These are phyloP conservation scores for Spisula solida DNA, from an alignment of 2,888 invertebrate species.

Conservation along the genomic window DNA sequence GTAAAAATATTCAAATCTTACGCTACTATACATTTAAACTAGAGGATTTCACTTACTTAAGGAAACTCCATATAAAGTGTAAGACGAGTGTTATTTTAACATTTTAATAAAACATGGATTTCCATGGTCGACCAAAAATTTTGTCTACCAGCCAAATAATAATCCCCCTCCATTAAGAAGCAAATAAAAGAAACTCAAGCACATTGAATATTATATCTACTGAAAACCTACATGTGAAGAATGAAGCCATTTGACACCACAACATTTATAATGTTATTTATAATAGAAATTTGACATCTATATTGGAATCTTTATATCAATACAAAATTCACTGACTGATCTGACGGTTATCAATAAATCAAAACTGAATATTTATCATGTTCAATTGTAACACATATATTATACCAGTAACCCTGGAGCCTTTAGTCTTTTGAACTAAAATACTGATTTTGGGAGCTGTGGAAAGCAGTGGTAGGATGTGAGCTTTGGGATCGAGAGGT, in stretches of 20 bases:
- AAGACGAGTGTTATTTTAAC: neutral
- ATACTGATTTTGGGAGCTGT: too few species aligned
- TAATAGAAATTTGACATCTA: too few species aligned
- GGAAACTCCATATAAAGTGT: neutral
- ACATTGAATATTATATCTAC: neutral
- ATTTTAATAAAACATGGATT: conserved; percentile 6
- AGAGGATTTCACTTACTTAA: neutral
- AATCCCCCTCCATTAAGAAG: neutral
- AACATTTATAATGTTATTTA: too few species aligned
- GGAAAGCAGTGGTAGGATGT: too few species aligned
- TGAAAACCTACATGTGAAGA: neutral
- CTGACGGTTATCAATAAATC: too few species aligned
- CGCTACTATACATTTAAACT: neutral
- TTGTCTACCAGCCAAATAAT: neutral
- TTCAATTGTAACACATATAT: too few species aligned
- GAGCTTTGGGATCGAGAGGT: too few species aligned
- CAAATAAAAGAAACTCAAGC: neutral
- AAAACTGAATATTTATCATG: too few species aligned
- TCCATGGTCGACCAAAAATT: neutral
- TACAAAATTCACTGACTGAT: too few species aligned
- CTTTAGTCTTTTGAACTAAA: too few species aligned
- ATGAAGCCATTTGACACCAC: neutral
- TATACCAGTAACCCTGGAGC: too few species aligned
- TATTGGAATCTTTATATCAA: too few species aligned
- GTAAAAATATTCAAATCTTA: neutral